Percentiles rank a stretch among this genome's conserved stretches.
Conservation (phyloP, 2,797 vertebrate species). For the Sebastes alutus region DNA sequence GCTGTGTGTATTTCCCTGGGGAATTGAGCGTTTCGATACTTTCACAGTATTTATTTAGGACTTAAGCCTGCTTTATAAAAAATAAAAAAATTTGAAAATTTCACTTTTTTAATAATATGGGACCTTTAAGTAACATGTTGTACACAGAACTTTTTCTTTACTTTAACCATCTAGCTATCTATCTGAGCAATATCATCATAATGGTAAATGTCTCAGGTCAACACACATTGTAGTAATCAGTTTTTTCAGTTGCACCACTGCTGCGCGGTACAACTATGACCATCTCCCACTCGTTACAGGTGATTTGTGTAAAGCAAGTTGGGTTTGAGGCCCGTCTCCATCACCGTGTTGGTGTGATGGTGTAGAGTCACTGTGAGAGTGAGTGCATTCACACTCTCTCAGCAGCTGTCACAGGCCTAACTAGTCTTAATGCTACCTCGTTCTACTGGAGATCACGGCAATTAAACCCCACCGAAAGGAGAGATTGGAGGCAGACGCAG, state of each 20-base stretch:
- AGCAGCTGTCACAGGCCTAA: constrained; percentile 22
- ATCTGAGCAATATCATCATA: not conserved
- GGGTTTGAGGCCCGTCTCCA: not conserved
- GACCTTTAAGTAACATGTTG: not conserved
- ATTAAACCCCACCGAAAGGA: constrained; percentile 61
- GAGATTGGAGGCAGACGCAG: not conserved
- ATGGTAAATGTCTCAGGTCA: not conserved
- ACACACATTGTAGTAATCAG: not conserved
- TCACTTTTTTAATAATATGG: no score
- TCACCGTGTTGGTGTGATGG: not conserved
- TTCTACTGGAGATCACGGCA: constrained; percentile 48
- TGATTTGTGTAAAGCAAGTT: constrained; percentile 38
- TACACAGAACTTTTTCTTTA: not conserved
- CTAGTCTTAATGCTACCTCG: not conserved
- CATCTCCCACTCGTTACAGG: constrained; percentile 22
- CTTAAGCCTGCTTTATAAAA: no score
- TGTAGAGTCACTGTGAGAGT: not conserved
- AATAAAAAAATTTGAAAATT: no score
- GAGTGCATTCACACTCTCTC: constrained; percentile 11
- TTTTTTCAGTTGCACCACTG: not conserved
- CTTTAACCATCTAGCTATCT: not conserved
- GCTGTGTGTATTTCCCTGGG: no score
- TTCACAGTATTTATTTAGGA: no score
- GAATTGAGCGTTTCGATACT: no score
- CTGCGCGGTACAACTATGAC: constrained; percentile 26